A percentile compares a stretch with the other conserved stretches of the same genome.
These are phyloP conservation scores for Neodiprion virginianus DNA, from an alignment of 1,140 invertebrate species.

Conservation along the genomic window DNA sequence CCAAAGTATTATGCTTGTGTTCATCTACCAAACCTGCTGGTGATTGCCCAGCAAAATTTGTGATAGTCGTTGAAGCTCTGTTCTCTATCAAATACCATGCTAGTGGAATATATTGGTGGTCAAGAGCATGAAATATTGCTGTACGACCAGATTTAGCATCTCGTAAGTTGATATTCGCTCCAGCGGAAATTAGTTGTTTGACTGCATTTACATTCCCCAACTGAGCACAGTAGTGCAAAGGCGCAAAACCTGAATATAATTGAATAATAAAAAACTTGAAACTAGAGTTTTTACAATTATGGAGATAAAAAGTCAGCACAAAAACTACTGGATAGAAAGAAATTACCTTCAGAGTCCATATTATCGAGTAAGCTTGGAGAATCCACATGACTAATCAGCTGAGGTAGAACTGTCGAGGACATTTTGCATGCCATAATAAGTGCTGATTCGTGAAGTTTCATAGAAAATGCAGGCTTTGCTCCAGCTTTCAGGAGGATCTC, in stretches of 20 bases:
- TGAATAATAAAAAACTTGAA: not conserved
- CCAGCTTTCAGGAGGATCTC: constrained; percentile 37
- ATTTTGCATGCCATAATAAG: constrained; percentile 43
- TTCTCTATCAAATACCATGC: constrained; percentile 33
- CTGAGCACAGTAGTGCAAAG: constrained; percentile 45
- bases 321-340: not conserved
- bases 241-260: constrained; percentile 34
- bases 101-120: constrained; percentile 31
- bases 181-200: constrained; percentile 30
- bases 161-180: constrained; percentile 39
- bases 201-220: constrained; percentile 34
- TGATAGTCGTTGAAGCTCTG: constrained; percentile 38
- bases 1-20: constrained; percentile 29
- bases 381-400: constrained; percentile 27
- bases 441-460: constrained; percentile 39
- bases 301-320: not conserved
- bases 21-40: constrained; percentile 33
- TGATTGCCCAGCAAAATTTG: constrained; percentile 44
- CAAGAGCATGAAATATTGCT: constrained; percentile 49
- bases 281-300: no score
- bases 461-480: constrained; percentile 34
- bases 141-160: constrained; percentile 49
- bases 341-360: constrained; percentile 13
- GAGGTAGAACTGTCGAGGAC: constrained; percentile 30
- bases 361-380: not conserved